Base-by-base conservation (phyloP, 30 jellyfish, hydroid and myxozoan genomes). In the Chrysaora quinquecirrha region DNA sequence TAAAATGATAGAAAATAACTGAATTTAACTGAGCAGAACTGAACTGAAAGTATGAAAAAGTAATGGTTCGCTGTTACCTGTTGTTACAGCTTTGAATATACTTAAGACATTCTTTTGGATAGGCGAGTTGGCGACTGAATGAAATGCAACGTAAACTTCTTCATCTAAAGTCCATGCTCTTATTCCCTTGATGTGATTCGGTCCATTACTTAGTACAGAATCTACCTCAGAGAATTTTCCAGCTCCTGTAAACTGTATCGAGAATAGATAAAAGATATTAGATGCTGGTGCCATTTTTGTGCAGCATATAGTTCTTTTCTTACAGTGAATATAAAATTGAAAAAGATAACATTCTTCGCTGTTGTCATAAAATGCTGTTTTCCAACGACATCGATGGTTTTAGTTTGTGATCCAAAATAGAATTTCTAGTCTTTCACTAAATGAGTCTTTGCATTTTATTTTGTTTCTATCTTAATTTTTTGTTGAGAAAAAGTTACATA, bases 201-300 rank as follows among this genome's bases (percentile, higher is more conserved):
- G 38, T 1, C 92, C 86, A 22, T 54, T 82, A 33, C 75, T 48
- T 58, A 61, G 82, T 31, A 82, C 65, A n/a, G 64, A 28, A 35
- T 47, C 64, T 29, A 82, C 86, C 28, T 49, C 16, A 25, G 22
- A 33, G 85, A 82, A 82, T 46, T 82, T 82, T 29, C 92, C 92
- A 23, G 83, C 75, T 28, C 92, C 92, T 34, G 60, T n/a, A 47
- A 82, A 82, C 92, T 82, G 62, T 7, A 80, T 47, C 22, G 6
- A 0, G 35, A 31, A 1, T n/a, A 66, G 58, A 66, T 1, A 33
- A 10, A 18, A n/a, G n/a, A 33, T 19, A 10, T 6, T 6, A 66
- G 22, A 66, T 16, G 78, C 11, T 16, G 12, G 48, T 3, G 52
- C 58, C 16, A 9, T 16, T 43, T 43, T 43, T 6, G 58, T 43